Base-by-base conservation (phyloP, 2,888 invertebrate species). In the Danaus chrysippus region DNA sequence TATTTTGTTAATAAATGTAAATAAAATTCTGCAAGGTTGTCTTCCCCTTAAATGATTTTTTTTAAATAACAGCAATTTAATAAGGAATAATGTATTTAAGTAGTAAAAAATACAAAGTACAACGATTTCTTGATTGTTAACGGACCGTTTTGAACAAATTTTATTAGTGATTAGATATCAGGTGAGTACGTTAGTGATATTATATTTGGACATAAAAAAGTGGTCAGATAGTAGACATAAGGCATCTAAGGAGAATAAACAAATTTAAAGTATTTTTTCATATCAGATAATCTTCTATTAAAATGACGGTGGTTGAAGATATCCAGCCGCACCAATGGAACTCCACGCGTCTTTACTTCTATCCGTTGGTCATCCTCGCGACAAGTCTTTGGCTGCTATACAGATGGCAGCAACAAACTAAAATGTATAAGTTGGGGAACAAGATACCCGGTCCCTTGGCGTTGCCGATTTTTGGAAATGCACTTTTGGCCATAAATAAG, bases 391-490 rank as follows among this genome's bases (percentile, higher is more conserved):
- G 84, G 78, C 61, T 87, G 2, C 65, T 87, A 1, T 78, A 91
- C 71, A 82, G 87, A 81, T 91, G 91, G 90, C 91, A 92, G 65
- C 86, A 87, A 62, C 89, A 87, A 62, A 84, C 88, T 0, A 83
- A 85, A 34, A 73, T 95, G 72, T 81, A 91, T 63, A 92, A 93
- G 71, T 76, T 95, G 63, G 94, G 94, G 0, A 92, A 93, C 55
- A 93, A 92, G 72, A 79, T 96, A 19, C 96, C 96, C 0, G 94
- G 95, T 58, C 95, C 96, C 0, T 71, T 83, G 1, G 87, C 92
- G 0, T 67, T 93, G 13, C 96, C 96, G 0, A 46, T 96, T 1
- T 72, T 96, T 59, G 96, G 96, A 68, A 95, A 94, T 73, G 94
- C 94, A 0, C 86, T 94, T 12, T 78, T 94, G 62, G 92, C 93